Conservation (phyloP, 2,113 vertebrate genomes). For the Serilophus lunatus region DNA sequence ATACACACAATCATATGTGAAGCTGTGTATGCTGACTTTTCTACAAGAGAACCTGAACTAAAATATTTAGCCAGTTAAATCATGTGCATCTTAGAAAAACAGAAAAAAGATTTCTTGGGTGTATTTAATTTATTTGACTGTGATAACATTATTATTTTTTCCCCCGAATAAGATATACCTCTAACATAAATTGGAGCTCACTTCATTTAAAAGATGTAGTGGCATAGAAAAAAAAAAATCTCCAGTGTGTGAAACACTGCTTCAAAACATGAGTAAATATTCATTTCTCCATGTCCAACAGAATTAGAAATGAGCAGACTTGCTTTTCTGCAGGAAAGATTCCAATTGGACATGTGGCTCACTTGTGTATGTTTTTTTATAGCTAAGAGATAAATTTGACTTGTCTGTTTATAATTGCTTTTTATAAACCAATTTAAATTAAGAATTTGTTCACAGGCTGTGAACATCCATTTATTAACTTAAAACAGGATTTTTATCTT, state of each 20-base stretch:
- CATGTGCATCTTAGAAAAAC: no score
- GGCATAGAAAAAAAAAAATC: neutral
- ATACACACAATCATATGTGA: neutral
- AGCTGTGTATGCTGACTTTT: neutral
- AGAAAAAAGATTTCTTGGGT: no score
- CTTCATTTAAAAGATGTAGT: neutral
- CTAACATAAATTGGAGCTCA: neutral
- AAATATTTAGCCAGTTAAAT: neutral
- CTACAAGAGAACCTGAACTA: neutral
- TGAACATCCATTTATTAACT: neutral
- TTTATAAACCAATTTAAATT: slow-evolving; percentile 34
- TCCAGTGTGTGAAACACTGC: neutral
- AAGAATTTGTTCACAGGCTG: slow-evolving; percentile 19
- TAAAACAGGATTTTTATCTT: neutral
- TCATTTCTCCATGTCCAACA: neutral
- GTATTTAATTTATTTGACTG: neutral
- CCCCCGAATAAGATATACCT: neutral
- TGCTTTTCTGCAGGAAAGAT: neutral
- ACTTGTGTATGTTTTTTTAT: neutral
- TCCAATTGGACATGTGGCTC: neutral
- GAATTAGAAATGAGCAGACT: neutral
- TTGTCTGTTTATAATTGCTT: slow-evolving; percentile 34
- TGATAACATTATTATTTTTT: neutral
- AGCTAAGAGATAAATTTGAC: slow-evolving; percentile 1
- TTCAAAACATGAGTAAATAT: neutral